A percentile compares a stretch with the other conserved stretches of the same genome.
Evolutionary conservation across 2,888 invertebrate species (phyloP).

Genomic region (Drosophila gaucha): DNA sequence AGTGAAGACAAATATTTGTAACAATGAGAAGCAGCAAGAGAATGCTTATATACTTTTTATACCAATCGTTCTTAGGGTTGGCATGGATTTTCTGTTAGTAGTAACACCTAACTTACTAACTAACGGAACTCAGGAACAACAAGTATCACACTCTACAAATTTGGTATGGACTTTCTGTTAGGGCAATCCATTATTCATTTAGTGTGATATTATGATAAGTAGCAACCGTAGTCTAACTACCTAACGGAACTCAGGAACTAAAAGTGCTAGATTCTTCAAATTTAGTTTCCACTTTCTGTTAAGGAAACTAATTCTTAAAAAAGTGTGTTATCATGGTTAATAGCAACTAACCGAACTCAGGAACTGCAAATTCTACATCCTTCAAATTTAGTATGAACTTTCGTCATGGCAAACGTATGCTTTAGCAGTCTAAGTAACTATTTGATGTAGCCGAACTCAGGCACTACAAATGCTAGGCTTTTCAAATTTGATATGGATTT

Average conservation of each 20-base stretch:
- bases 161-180: not conserved
- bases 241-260: not conserved
- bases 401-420: not conserved
- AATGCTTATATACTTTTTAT: no score
- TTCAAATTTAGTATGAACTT: not conserved
- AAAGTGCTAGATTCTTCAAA: not conserved
- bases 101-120: no score
- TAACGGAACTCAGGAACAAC: not conserved
- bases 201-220: not conserved
- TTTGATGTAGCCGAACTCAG: not conserved
- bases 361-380: not conserved
- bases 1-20: no score
- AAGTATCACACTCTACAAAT: no score
- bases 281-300: no score
- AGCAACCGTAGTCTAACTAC: not conserved
- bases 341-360: not conserved
- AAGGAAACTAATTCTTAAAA: not conserved
- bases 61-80: no score
- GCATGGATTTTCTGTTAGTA: no score
- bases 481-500: no score
- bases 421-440: not conserved
- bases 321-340: not conserved
- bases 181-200: not conserved
- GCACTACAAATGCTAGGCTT: not conserved
- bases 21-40: no score